These are phyloP conservation scores for Ecliptopera silaceata DNA, from an alignment of 2,888 invertebrate genomes.

Conservation along the genomic window DNA sequence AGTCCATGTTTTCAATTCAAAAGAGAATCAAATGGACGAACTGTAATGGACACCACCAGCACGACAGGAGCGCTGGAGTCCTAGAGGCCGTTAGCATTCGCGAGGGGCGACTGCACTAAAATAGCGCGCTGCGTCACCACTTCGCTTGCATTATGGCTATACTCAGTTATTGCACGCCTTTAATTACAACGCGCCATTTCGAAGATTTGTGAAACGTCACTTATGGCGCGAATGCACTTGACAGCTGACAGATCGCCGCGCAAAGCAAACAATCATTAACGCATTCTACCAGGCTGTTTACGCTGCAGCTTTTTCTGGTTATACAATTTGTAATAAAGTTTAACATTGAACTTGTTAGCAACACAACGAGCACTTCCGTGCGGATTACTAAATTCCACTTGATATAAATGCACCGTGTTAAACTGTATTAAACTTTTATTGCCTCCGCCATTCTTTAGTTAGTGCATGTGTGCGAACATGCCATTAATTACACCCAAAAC, in stretches of 20 bases:
- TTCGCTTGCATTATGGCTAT: conserved; percentile 69
- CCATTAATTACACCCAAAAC: conserved; percentile 74
- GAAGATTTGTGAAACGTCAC: conserved; percentile 74
- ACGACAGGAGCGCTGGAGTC: conserved; percentile 58
- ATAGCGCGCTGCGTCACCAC: conserved; percentile 76
- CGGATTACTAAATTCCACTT: conserved; percentile 51
- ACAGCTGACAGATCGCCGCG: conserved; percentile 64
- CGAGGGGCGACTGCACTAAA: conserved; percentile 74
- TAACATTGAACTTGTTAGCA: conserved; percentile 52
- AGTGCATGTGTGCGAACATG: conserved; percentile 65
- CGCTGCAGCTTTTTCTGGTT: conserved; percentile 19
- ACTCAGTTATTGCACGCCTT: conserved; percentile 74
- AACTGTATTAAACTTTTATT: conserved; percentile 73
- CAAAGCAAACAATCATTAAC: conserved; percentile 37
- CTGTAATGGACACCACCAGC: conserved; percentile 26
- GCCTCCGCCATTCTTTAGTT: conserved; percentile 67
- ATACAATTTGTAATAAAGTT: conserved; percentile 37
- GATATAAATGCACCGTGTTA: conserved; percentile 66
- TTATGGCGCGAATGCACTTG: conserved; percentile 69
- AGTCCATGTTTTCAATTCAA: neutral
- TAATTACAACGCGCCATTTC: conserved; percentile 75
- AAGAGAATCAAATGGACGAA: neutral
- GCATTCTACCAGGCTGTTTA: conserved; percentile 31
- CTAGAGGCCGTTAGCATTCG: conserved; percentile 82
- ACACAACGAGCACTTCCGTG: conserved; percentile 57